A percentile compares a stretch with the other conserved stretches of the same genome.
Evolutionary conservation across 2,888 invertebrate species (phyloP).

Genomic region (Habroteleia sp.): DNA sequence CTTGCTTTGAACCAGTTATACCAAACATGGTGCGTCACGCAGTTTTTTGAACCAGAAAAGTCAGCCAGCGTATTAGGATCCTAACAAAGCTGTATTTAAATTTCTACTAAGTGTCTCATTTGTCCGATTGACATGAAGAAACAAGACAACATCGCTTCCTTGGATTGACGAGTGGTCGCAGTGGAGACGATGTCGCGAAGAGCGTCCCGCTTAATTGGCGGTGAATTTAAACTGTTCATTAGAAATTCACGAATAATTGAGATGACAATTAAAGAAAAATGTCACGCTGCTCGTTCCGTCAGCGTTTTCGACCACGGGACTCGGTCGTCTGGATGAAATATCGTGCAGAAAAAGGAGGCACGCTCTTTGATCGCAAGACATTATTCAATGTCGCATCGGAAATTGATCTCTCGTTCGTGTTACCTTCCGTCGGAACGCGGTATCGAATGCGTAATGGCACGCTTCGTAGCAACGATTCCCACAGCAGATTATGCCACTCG

Average conservation of each 20-base stretch:
- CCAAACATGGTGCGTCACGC: conserved; percentile 11
- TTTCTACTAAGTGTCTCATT: conserved; percentile 39
- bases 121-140: conserved; percentile 31
- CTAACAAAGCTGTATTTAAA: conserved; percentile 41
- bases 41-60: conserved; percentile 25
- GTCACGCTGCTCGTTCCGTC: conserved; percentile 13
- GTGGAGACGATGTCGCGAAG: not conserved
- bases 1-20: conserved; percentile 7
- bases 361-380: conserved; percentile 41
- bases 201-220: conserved; percentile 28
- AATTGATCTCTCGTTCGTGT: conserved; percentile 61
- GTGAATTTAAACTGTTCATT: not conserved
- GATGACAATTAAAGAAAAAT: conserved; percentile 27
- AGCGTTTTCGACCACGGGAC: conserved; percentile 9
- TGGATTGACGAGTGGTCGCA: conserved; percentile 1
- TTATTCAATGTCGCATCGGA: conserved; percentile 61
- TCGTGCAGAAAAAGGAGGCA: conserved; percentile 44
- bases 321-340: conserved; percentile 39
- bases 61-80: conserved; percentile 19
- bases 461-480: conserved; percentile 73
- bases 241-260: conserved; percentile 31
- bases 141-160: conserved; percentile 27
- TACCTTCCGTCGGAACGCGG: conserved; percentile 61
- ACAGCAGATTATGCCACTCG: conserved; percentile 74
- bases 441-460: conserved; percentile 75